Base-by-base conservation (phyloP, 2,888 invertebrate genomes). In the Dryocosmus kuriphilus region DNA sequence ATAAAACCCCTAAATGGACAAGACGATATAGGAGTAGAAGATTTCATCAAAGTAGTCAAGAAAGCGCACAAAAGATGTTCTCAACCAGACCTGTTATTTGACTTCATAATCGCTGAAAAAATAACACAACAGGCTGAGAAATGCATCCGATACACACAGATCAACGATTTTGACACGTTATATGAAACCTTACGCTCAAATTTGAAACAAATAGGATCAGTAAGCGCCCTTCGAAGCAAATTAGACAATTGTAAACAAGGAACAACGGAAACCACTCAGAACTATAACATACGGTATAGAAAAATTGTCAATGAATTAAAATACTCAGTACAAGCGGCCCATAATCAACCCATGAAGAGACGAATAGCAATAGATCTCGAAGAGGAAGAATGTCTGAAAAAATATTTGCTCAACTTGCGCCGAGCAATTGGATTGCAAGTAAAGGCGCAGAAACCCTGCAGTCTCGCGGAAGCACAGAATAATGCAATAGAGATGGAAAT, bases 131-230 rank as follows among this genome's bases (percentile, higher is more conserved):
- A 22, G n/a, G 38, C 62, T 38, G 14, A 75, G 19, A 27, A 14
- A 60, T 63, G 61, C 46, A 65, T 38, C 2, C 5, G 14, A 46
- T 46, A 46, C 16, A 46, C 46, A 46, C 41, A 14, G 38, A 9
- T 73, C 57, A 35, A 46, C 22, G 41, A 35, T 19, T 67, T 62
- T 46, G 11, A 14, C 85, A 87, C 85, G 83, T 86, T 85, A 87
- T 85, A 81, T 84, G 85, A 83, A 84, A 22, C 71, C 3, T 46
- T 16, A 46, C 14, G 46, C 14, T 19, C 14, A 46, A 46, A 46
- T 46, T 19, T 14, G 3, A 46, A 14, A 14, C 46, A 46, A 7
- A 46, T 16, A 14, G 46, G 46, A 4, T 14, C 46, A 16, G 16
- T 46, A 5, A 3, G 16, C 3, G 46, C 46, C 19, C 19, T 19